These are phyloP conservation scores for Tinea semifulvella DNA, from an alignment of 2,888 invertebrate species.

Conservation along the genomic window DNA sequence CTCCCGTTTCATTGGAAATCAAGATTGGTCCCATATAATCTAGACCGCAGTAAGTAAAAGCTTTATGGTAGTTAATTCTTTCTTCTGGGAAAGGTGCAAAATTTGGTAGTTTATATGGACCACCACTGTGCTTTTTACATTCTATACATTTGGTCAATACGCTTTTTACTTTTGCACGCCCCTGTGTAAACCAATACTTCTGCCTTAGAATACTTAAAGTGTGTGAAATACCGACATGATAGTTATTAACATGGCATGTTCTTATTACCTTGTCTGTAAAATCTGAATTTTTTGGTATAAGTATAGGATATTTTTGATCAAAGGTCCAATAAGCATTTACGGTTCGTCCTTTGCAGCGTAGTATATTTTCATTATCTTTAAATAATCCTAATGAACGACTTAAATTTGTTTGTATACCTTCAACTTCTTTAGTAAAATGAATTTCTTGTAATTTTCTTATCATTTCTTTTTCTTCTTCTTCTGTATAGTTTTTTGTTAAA, in stretches of 20 bases:
- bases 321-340: conserved; percentile 13
- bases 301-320: conserved; percentile 16
- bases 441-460: conserved; percentile 14
- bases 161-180: conserved; percentile 18
- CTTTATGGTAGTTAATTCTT: not conserved
- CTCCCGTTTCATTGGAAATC: not conserved
- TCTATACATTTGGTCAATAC: conserved; percentile 17
- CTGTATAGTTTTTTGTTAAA: too few relatives aligned
- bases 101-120: conserved; percentile 22
- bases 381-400: conserved; percentile 17
- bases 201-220: conserved; percentile 19
- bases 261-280: conserved; percentile 18
- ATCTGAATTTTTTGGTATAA: conserved; percentile 17
- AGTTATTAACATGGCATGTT: conserved; percentile 17
- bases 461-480: too few relatives aligned
- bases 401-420: conserved; percentile 17
- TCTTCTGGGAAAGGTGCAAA: conserved; percentile 20
- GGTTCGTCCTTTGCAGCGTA: conserved; percentile 19
- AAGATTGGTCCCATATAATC: conserved; percentile 10
- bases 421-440: conserved; percentile 16
- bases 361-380: conserved; percentile 16
- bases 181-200: conserved; percentile 21
- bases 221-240: conserved; percentile 20
- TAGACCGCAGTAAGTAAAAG: conserved; percentile 1
- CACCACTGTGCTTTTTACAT: conserved; percentile 23